A percentile compares a stretch with the other conserved stretches of the same genome.
Evolutionary conservation across 2,797 vertebrate species (phyloP).

Genomic region (Oreortyx pictus): DNA sequence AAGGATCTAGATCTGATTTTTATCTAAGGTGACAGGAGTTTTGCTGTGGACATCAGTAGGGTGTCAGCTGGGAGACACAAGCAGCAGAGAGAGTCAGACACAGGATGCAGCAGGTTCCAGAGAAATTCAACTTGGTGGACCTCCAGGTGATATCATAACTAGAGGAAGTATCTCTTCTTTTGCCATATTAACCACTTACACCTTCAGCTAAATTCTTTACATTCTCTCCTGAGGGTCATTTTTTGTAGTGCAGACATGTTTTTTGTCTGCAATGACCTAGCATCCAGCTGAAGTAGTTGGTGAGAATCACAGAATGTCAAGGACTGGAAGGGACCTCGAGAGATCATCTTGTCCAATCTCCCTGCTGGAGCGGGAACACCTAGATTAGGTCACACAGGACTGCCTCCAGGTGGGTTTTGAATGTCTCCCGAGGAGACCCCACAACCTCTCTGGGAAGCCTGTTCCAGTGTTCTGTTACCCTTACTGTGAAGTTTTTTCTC

Average conservation of each 20-base stretch:
- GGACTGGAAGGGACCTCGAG: no score
- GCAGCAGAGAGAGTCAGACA: not conserved
- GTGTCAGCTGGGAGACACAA: not conserved
- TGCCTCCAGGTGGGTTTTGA: no score
- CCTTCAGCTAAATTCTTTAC: not conserved
- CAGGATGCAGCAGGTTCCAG: not conserved
- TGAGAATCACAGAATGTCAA: not conserved
- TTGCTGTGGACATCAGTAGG: not conserved
- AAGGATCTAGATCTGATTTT: not conserved
- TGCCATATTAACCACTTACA: not conserved
- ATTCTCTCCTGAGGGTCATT: not conserved
- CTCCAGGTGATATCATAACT: not conserved
- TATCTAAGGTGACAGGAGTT: not conserved
- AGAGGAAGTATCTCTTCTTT: not conserved
- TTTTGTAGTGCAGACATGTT: not conserved
- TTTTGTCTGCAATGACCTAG: not conserved
- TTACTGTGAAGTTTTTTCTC: no score
- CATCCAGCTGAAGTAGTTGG: not conserved
- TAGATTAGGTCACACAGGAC: no score
- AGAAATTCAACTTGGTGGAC: not conserved
- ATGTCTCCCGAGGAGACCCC: no score
- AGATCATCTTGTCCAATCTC: no score
- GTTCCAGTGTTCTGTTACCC: no score
- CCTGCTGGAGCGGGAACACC: no score
- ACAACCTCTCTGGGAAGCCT: no score